A percentile compares a stretch with the other conserved stretches of the same genome.
Conservation (phyloP, 1,140 invertebrate species). For the Drosophila prosaltans region DNA sequence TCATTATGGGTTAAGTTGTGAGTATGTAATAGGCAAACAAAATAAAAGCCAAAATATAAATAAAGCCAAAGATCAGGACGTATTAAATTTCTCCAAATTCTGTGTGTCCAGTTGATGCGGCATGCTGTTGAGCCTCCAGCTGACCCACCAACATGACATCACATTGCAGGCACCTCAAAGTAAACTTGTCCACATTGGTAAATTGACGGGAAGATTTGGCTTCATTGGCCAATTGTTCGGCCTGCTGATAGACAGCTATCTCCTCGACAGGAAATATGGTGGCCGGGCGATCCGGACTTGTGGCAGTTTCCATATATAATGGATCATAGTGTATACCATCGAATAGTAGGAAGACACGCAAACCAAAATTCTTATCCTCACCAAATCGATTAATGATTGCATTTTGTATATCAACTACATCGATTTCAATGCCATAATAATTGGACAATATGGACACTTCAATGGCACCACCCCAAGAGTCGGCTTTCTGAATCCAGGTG, state of each 20-base stretch:
- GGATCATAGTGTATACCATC: slow-evolving; percentile 99
- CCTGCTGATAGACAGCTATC: slow-evolving; percentile 89
- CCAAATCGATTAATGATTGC: slow-evolving; percentile 96
- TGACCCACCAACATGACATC: slow-evolving; percentile 90
- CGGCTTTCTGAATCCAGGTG: slow-evolving; percentile 91
- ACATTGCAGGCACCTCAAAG: slow-evolving; percentile 92
- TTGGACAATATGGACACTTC: slow-evolving; percentile 95
- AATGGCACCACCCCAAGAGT: slow-evolving; percentile 97
- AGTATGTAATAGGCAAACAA: slow-evolving; percentile 80
- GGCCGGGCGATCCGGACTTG: slow-evolving; percentile 87
- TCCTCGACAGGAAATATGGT: slow-evolving; percentile 93
- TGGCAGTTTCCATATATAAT: slow-evolving; percentile 90
- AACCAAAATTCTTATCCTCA: slow-evolving; percentile 93
- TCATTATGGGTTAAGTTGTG: slow-evolving; percentile 54
- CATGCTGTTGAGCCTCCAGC: slow-evolving; percentile 91
- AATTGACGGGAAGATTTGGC: slow-evolving; percentile 93
- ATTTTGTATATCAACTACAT: slow-evolving; percentile 95
- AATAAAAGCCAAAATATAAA: slow-evolving; percentile 80
- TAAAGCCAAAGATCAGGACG: slow-evolving; percentile 72
- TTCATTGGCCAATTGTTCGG: slow-evolving; percentile 92
- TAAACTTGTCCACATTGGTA: slow-evolving; percentile 95
- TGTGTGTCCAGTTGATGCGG: slow-evolving; percentile 92
- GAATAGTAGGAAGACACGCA: slow-evolving; percentile 95
- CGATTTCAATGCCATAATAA: slow-evolving; percentile 96
- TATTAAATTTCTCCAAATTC: slow-evolving; percentile 93